Percentiles rank a stretch among this genome's conserved stretches.
Evolutionary conservation across 2,113 vertebrate genomes (phyloP).

Genomic region (Chamaetylas fuelleborni): DNA sequence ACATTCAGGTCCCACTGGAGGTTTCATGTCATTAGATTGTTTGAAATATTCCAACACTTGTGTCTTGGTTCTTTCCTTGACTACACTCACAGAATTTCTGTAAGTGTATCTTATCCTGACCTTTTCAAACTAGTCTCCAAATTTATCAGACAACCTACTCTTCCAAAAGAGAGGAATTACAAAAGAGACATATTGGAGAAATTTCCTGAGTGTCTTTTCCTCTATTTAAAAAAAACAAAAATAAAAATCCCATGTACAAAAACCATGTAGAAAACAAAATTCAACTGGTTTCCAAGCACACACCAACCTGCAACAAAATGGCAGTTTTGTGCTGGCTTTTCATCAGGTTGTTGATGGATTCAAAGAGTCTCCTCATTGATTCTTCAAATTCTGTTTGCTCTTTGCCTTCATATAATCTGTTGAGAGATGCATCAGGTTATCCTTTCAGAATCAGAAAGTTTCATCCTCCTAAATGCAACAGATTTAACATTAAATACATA

Average conservation of each 20-base stretch:
- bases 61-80: not conserved
- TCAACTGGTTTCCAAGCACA: not conserved
- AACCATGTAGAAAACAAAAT: not conserved
- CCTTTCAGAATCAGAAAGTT: not conserved
- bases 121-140: not conserved
- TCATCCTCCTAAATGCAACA: not conserved
- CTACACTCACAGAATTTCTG: not conserved
- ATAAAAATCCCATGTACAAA: not conserved
- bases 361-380: conserved; percentile 91
- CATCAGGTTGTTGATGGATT: conserved; percentile 97
- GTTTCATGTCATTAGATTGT: not conserved
- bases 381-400: conserved; percentile 95
- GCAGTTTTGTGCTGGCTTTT: conserved; percentile 86
- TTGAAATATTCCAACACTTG: not conserved
- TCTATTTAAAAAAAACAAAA: not conserved
- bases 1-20: not conserved
- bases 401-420: conserved; percentile 93
- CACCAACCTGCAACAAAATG: conserved; percentile 87
- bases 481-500: not conserved
- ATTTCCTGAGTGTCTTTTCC: not conserved
- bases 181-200: not conserved
- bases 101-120: not conserved
- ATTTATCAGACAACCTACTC: not conserved
- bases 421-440: conserved; percentile 23
- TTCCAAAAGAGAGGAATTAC: not conserved